Percentiles rank a stretch among this genome's conserved stretches.
These are phyloP conservation scores for Meda fulgida DNA, from an alignment of 2,797 vertebrate genomes.

Conservation along the genomic window DNA sequence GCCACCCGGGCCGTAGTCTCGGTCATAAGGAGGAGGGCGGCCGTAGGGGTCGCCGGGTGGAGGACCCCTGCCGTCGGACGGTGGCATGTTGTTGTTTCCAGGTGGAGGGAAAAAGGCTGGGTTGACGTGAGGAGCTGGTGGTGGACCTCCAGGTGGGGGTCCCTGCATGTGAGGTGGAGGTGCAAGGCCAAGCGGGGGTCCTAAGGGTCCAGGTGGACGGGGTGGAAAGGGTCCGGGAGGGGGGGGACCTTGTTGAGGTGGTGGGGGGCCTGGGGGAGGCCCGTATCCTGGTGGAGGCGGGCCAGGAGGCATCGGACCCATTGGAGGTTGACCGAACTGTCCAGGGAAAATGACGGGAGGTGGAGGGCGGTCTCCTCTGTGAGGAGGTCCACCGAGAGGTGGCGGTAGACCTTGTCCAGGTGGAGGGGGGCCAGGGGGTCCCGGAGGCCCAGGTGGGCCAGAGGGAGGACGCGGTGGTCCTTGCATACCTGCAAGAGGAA, in stretches of 20 bases:
- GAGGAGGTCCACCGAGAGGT: slow-evolving; percentile 92
- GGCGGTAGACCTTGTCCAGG: slow-evolving; percentile 93
- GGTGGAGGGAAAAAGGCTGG: slow-evolving; percentile 98
- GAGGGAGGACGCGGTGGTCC: slow-evolving; percentile 93
- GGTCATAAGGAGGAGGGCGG: slow-evolving; percentile 94
- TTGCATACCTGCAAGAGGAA: slow-evolving; percentile 75
- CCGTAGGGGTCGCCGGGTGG: slow-evolving; percentile 92
- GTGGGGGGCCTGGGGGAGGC: slow-evolving; percentile 89
- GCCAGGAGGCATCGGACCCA: slow-evolving; percentile 87
- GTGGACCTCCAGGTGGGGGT: slow-evolving; percentile 95
- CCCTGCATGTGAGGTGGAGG: slow-evolving; percentile 96
- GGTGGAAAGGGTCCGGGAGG: slow-evolving; percentile 94
- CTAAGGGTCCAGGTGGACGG: slow-evolving; percentile 92
- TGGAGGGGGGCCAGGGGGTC: slow-evolving; percentile 90
- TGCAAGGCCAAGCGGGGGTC: slow-evolving; percentile 92
- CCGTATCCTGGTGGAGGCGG: slow-evolving; percentile 96
- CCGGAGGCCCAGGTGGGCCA: slow-evolving; percentile 93
- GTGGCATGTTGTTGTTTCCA: slow-evolving; percentile 92
- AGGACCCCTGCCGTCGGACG: slow-evolving; percentile 91
- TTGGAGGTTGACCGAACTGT: slow-evolving; percentile 94
- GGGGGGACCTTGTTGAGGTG: slow-evolving; percentile 88
- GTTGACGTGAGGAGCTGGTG: slow-evolving; percentile 97
- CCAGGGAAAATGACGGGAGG: slow-evolving; percentile 97
- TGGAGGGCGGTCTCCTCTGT: slow-evolving; percentile 94
- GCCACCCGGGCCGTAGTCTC: slow-evolving; percentile 96